Percentiles rank a stretch among this genome's conserved stretches.
These are phyloP conservation scores for Drosophila mulleri DNA, from an alignment of 2,888 invertebrate genomes.

Conservation along the genomic window DNA sequence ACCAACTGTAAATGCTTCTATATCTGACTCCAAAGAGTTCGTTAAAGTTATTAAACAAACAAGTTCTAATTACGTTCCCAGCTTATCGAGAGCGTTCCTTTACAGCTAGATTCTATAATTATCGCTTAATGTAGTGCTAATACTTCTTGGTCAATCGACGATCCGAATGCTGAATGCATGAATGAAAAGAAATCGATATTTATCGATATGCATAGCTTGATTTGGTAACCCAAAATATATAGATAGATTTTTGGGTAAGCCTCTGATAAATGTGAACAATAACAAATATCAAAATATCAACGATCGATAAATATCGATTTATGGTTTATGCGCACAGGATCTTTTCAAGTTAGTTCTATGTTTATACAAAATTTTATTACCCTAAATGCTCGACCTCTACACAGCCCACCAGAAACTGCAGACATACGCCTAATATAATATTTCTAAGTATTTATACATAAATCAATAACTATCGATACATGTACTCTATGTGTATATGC, in stretches of 20 bases:
- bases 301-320: neutral
- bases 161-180: too few relatives aligned
- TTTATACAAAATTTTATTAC: too few relatives aligned
- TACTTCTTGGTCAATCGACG: too few relatives aligned
- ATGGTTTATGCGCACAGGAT: neutral
- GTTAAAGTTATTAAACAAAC: slow-evolving; percentile 1
- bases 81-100: too few relatives aligned
- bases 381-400: too few relatives aligned
- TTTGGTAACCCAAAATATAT: too few relatives aligned
- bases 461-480: slow-evolving; percentile 2
- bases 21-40: slow-evolving; percentile 8
- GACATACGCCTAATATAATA: neutral
- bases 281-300: too few relatives aligned
- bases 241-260: too few relatives aligned
- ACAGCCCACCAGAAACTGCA: neutral
- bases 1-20: neutral
- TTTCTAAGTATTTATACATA: neutral
- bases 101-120: too few relatives aligned
- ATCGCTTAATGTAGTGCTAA: too few relatives aligned
- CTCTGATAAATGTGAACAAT: too few relatives aligned
- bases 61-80: neutral
- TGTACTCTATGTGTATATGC: neutral
- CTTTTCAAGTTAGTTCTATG: too few relatives aligned
- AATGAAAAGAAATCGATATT: neutral
- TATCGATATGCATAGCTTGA: neutral